phyloP scores from a whole-genome alignment of 1,140 invertebrate genomes.

The Battus philenor region DNA sequence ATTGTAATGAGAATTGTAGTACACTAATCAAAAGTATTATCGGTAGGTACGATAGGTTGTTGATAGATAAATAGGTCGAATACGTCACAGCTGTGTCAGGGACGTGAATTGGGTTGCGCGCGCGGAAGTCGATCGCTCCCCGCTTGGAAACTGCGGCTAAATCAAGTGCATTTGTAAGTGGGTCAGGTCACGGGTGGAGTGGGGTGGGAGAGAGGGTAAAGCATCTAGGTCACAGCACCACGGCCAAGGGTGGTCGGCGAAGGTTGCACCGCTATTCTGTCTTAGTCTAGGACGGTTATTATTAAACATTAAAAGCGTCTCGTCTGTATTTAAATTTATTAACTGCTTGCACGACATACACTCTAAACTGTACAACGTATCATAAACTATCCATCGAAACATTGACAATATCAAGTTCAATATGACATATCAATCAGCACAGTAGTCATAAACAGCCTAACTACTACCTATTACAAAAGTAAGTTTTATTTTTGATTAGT shows the following conservation, averaged over 20 bases:
- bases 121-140: slow-evolving; percentile 29
- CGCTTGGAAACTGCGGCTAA: slow-evolving; percentile 40
- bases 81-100: slow-evolving; percentile 33
- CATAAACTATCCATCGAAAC: no score
- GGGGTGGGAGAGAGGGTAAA: slow-evolving; percentile 17
- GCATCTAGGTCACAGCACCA: slow-evolving; percentile 63
- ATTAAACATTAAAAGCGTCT: neutral
- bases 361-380: no score
- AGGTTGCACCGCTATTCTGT: slow-evolving; percentile 63
- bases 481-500: no score
- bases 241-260: slow-evolving; percentile 69
- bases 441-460: no score
- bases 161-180: slow-evolving; percentile 65
- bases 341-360: no score
- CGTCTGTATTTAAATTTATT: no score
- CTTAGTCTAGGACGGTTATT: slow-evolving; percentile 28
- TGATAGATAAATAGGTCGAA: slow-evolving; percentile 28
- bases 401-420: no score
- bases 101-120: slow-evolving; percentile 39
- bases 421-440: no score
- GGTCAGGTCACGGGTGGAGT: slow-evolving; percentile 55
- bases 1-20: no score
- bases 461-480: no score
- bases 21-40: no score
- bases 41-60: slow-evolving; percentile 7